Conservation (phyloP, 2,113 vertebrate species). For the Platichthys flesus region DNA sequence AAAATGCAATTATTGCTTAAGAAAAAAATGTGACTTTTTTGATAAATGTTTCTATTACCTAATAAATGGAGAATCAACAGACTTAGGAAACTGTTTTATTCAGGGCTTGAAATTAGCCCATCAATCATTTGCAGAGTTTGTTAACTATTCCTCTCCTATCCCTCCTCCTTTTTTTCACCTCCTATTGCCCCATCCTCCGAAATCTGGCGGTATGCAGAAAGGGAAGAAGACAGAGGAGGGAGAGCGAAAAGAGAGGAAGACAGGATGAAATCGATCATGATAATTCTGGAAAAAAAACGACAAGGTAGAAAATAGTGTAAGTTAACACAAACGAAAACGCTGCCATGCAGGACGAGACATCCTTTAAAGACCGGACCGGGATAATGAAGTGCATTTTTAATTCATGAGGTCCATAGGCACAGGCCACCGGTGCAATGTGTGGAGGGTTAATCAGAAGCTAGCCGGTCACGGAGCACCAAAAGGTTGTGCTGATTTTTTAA, state of each 20-base stretch:
- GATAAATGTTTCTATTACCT: constrained; percentile 98
- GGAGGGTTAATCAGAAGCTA: constrained; percentile 78
- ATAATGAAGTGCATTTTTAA: constrained; percentile 79
- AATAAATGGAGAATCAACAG: constrained; percentile 98
- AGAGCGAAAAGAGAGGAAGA: not conserved
- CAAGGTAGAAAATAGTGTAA: constrained; percentile 36
- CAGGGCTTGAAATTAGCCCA: constrained; percentile 96
- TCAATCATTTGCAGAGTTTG: constrained; percentile 96
- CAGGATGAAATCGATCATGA: constrained; percentile 50
- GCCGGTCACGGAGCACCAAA: constrained; percentile 60
- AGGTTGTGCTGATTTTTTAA: constrained; percentile 68
- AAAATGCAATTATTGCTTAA: constrained; percentile 94
- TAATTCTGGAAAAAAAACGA: constrained; percentile 58
- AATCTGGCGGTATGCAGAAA: constrained; percentile 69
- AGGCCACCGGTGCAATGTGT: constrained; percentile 64
- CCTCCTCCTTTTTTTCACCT: constrained; percentile 32
- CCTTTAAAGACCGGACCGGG: constrained; percentile 44
- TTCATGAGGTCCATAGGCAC: constrained; percentile 71
- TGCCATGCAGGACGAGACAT: constrained; percentile 39
- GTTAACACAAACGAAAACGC: constrained; percentile 43
- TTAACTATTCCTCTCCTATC: constrained; percentile 85
- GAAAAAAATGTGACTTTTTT: constrained; percentile 85
- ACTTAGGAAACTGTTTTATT: constrained; percentile 97
- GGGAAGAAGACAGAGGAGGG: constrained; percentile 2
- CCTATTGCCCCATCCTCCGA: constrained; percentile 57